phyloP scores from a whole-genome alignment of 2,113 vertebrate species.

The Nymphicus hollandicus region DNA sequence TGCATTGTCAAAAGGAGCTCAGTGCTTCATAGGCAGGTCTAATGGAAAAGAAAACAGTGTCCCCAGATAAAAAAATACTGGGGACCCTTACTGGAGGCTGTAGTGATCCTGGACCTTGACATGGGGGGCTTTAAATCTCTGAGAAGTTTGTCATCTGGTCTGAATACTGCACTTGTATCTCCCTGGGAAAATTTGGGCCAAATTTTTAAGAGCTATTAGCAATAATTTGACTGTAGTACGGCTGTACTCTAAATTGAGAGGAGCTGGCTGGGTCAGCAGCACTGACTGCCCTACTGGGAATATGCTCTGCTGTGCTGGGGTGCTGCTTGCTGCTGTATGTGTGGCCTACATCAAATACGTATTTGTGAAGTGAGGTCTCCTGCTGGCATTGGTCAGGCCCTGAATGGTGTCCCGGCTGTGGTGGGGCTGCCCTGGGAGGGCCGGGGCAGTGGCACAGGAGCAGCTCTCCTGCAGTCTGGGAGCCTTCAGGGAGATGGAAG shows the following conservation, averaged over 20 bases:
- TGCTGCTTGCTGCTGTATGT: neutral
- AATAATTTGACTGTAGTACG: neutral
- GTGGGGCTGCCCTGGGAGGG: neutral
- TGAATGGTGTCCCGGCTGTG: neutral
- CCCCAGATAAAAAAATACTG: neutral
- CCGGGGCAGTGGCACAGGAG: rapidly evolving
- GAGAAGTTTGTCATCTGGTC: neutral
- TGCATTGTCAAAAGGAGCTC: neutral
- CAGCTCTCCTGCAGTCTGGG: neutral
- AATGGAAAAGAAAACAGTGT: neutral
- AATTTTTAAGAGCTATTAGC: neutral
- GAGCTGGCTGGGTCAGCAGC: neutral
- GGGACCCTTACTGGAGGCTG: neutral
- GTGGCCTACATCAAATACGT: rapidly evolving
- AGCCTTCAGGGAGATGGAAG: neutral
- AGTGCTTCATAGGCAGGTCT: neutral
- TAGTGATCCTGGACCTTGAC: neutral
- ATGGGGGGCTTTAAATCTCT: rapidly evolving
- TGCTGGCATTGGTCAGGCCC: neutral
- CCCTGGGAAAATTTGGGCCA: neutral
- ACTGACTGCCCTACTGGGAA: neutral
- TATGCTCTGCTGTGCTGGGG: no score
- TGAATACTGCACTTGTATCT: neutral
- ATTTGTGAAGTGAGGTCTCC: neutral
- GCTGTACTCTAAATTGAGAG: neutral